Conservation (phyloP, 2,113 vertebrate species). For the Trematocara nigrifrons region DNA sequence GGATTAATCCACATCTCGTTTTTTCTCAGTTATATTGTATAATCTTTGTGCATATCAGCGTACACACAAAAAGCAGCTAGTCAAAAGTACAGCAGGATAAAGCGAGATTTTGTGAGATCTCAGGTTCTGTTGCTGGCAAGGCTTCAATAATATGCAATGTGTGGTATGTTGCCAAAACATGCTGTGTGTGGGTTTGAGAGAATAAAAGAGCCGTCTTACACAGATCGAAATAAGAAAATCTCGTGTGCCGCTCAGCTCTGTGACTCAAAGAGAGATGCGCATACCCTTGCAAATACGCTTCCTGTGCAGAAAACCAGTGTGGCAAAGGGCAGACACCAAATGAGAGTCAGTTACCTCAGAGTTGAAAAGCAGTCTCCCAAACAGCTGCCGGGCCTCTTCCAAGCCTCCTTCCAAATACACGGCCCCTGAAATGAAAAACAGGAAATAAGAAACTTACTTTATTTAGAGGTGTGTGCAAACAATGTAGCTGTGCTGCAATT, state of each 20-base stretch:
- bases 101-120: neutral
- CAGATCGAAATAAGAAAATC: neutral
- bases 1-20: slow-evolving; percentile 3
- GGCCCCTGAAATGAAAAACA: slow-evolving; percentile 75
- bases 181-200: neutral
- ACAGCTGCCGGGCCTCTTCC: slow-evolving; percentile 88
- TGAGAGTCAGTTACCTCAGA: slow-evolving; percentile 73
- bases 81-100: neutral
- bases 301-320: neutral
- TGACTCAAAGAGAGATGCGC: neutral
- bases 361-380: slow-evolving; percentile 94
- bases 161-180: neutral
- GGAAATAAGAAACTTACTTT: neutral
- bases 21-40: neutral
- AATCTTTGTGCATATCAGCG: neutral
- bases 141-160: neutral
- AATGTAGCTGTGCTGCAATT: neutral
- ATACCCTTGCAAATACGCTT: neutral
- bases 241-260: neutral
- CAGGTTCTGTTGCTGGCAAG: neutral
- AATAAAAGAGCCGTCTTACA: neutral
- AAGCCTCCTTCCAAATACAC: slow-evolving; percentile 95
- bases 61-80: neutral
- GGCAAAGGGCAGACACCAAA: neutral
- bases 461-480: neutral